Conservation (phyloP, 2,888 invertebrate species). For the Sycophila texana region DNA sequence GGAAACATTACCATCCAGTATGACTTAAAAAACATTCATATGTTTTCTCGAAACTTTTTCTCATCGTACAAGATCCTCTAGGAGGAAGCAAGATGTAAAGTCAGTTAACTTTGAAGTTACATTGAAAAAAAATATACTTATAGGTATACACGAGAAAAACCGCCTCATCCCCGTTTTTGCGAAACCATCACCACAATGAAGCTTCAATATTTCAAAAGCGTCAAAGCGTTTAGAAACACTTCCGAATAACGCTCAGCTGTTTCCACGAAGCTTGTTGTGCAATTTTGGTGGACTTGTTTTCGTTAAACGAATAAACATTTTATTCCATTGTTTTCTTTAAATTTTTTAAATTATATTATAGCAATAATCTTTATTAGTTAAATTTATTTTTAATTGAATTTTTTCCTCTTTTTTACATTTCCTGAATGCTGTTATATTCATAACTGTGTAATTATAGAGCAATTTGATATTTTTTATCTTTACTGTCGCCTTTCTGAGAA, state of each 20-base stretch:
- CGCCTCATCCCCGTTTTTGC: not conserved
- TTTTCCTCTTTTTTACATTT: too few relatives aligned
- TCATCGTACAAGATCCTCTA: not conserved
- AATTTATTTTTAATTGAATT: not conserved
- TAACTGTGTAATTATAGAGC: not conserved
- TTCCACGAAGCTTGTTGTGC: conserved; percentile 14
- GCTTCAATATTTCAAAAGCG: conserved; percentile 20
- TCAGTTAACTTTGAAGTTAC: not conserved
- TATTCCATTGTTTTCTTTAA: not conserved
- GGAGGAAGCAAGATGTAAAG: too few relatives aligned
- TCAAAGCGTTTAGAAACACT: conserved; percentile 2
- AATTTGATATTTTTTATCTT: not conserved
- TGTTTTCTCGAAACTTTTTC: too few relatives aligned
- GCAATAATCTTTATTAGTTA: not conserved
- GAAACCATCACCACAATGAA: not conserved
- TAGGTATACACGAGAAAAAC: conserved; percentile 2
- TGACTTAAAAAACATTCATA: too few relatives aligned
- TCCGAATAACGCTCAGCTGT: conserved; percentile 13
- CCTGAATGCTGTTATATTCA: not conserved
- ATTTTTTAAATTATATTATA: not conserved
- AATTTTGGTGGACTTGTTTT: not conserved
- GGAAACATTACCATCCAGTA: too few relatives aligned
- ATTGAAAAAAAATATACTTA: too few relatives aligned
- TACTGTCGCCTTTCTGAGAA: not conserved
- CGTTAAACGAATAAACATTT: conserved; percentile 3